phyloP scores from a whole-genome alignment of 2,113 vertebrate species.

The Petrocephalus zakoni region DNA sequence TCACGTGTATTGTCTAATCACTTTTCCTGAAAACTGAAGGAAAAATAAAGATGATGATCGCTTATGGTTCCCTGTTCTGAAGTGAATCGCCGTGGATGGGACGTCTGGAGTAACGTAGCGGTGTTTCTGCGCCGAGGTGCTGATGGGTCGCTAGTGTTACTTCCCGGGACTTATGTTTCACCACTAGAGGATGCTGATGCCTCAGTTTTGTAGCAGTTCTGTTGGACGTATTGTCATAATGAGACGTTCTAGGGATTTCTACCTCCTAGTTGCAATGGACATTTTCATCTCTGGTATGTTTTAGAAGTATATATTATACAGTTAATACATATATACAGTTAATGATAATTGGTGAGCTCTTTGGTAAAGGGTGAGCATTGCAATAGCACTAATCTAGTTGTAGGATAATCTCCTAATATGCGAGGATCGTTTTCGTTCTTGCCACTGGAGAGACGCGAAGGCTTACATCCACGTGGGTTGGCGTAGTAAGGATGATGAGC shows the following conservation, averaged over 20 bases:
- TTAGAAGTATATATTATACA: too few species aligned
- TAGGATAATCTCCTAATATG: neutral
- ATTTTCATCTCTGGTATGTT: neutral
- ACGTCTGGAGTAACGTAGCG: neutral
- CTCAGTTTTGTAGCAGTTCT: neutral
- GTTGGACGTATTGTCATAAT: neutral
- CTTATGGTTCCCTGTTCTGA: constrained; percentile 16
- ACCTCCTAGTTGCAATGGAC: neutral
- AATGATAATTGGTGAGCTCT: neutral
- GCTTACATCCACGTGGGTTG: neutral
- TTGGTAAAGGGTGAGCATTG: neutral
- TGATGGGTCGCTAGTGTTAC: neutral
- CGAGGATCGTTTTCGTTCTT: neutral
- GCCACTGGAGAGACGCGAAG: neutral
- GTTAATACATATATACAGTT: too few species aligned
- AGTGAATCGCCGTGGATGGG: neutral
- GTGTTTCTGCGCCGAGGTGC: neutral
- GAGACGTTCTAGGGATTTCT: neutral
- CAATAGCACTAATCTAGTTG: neutral
- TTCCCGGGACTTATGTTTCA: neutral
- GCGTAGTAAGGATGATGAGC: neutral
- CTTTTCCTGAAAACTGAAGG: constrained; percentile 20
- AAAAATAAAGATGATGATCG: constrained; percentile 23
- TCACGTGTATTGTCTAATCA: constrained; percentile 23
- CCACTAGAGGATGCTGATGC: neutral